Evolutionary conservation across 2,888 invertebrate genomes (phyloP).

Genomic region (Diloba caeruleocephala): DNA sequence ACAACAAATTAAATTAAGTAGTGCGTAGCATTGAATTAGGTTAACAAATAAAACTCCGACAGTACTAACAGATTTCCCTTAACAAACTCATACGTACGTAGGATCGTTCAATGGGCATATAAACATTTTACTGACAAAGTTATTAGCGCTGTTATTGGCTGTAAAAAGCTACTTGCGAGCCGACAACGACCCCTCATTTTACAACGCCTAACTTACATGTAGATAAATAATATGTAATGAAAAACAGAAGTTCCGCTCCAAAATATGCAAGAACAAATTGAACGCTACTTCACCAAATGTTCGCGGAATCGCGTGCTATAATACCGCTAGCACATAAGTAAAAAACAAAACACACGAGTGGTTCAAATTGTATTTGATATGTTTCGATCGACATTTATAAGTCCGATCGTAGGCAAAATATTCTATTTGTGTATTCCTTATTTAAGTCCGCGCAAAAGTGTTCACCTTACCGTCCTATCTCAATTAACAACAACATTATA

Average conservation of each 20-base stretch:
- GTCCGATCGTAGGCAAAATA: no score
- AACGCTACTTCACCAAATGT: no score
- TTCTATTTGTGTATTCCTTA: no score
- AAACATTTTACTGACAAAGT: constrained; percentile 68
- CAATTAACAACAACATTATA: no score
- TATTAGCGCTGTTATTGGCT: constrained; percentile 70
- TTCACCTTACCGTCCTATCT: no score
- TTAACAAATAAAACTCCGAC: constrained; percentile 13
- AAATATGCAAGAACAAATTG: background rate
- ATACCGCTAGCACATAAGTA: no score
- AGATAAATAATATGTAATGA: background rate
- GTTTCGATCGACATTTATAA: no score
- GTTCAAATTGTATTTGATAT: no score
- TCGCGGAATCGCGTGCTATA: no score
- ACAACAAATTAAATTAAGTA: no score
- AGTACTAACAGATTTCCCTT: background rate
- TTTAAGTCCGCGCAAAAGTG: no score
- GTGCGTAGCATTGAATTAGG: constrained; percentile 7
- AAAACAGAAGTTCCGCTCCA: constrained; percentile 10
- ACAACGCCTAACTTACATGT: constrained; percentile 51
- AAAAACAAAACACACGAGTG: no score
- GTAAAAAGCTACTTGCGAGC: constrained; percentile 68
- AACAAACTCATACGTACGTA: constrained; percentile 21
- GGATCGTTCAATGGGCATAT: constrained; percentile 55
- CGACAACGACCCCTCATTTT: constrained; percentile 63